Evolutionary conservation across 1,140 invertebrate species (phyloP), one percentile per base, ranked within the genome.

Genomic region (Anastrepha ludens): DNA sequence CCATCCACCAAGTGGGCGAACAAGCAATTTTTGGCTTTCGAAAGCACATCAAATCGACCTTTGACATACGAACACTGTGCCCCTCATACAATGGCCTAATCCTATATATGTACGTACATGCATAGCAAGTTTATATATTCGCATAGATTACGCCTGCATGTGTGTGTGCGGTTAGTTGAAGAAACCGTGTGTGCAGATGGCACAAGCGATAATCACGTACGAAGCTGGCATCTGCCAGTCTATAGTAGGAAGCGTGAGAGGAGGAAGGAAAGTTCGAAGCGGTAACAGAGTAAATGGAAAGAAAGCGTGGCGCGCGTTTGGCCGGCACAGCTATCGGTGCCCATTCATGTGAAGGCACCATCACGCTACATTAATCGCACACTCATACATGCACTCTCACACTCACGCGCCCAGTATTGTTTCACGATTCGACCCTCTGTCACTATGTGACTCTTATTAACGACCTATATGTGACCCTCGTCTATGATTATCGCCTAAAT

Each of bases 21-120:
- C 74, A 41, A 81, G 47, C 74, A 74, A 74, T 74, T 74, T 50
- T 15, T 74, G 70, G 41, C 70, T 74, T 74, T 74, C 15, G 74
- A 20, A 81, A 81, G 74, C 74, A 50, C 74, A 81, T 81, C 74
- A 81, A 81, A 81, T 81, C 20, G 74, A 81, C 17, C 74, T 81
- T 55, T 55, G 74, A 81, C 74, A 81, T 81, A 81, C 47, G 70
- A 9, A 5, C 17, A 29, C 39, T 17, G 29, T 29, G 0, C 41
- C 15, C 8, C 9, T 13, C 17, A n/a, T n/a, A 64, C 11, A 64
- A 64, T 5, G 5, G 60, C 11, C 4, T 47, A 74, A 15, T 50
- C 44, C 17, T 15, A 29, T 5, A 74, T 29, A 74, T 44, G 13
- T 11, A 44, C 29, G 39, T 20, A 20, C 29, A 29, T 29, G 29